Evolutionary conservation across 2,113 vertebrate species (phyloP), one percentile per base, ranked within the genome.

Genomic region (Neopipo cinnamomea): DNA sequence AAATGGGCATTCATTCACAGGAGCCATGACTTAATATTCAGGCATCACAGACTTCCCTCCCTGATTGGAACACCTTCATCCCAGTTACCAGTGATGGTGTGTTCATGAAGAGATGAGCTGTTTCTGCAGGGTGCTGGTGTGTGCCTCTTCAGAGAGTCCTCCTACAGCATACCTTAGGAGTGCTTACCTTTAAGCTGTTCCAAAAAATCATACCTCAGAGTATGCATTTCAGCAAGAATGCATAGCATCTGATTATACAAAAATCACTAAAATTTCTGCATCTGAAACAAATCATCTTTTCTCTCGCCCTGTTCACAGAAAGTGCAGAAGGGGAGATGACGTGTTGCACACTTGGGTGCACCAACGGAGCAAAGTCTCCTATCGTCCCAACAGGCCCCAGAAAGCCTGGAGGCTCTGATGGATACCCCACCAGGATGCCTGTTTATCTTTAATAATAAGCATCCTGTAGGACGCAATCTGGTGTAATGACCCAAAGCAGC

Each of bases 71-170:
- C 25, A 58, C 2, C 50, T 8, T 42, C 1, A 0, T 46, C 44
- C 52, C 7, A 2, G 41, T 31, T 11, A 71, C 27, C 55, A 91
- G 58, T 2, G 6, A 31, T 8, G 2, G 6, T 0, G 0, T 0
- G 1, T 8, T 46, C 28, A 12, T 14, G 37, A 50, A 47, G 49
- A 62, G 24, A 17, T 12, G 66, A 78, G 55, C 25, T 6, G 7
- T 2, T 42, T 30, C 55, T 66, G 68, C 67, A 73, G 46, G 5
- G n/a, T 4, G 10, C 90, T 93, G 92, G 28, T 68, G 62, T 70
- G 33, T 70, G 79, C 70, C 70, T 81, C 89, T 93, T 93, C 95
- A 95, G 85, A 35, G 89, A 89, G 53, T 88, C 50, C 79, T 84
- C 62, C 87, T 46, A 41, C 19, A 77, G 72, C 30, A 63, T 59